A percentile compares a stretch with the other conserved stretches of the same genome.
These are phyloP conservation scores for Torymus auratus DNA, from an alignment of 2,888 invertebrate genomes.

Conservation along the genomic window DNA sequence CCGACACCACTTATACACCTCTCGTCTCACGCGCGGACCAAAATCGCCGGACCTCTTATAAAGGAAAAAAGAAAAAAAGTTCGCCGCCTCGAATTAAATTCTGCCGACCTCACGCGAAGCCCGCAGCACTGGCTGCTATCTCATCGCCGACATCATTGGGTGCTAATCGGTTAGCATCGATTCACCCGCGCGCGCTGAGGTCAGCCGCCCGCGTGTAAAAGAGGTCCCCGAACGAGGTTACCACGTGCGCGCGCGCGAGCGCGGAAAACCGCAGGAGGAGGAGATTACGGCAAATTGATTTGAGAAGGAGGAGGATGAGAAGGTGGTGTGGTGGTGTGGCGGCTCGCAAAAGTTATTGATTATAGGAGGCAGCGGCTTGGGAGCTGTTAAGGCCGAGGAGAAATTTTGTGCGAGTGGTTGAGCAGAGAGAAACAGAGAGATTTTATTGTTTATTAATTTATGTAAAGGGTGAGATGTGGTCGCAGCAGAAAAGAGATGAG, in stretches of 20 bases:
- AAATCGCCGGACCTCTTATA: too few relatives aligned
- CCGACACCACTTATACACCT: too few relatives aligned
- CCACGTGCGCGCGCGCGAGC: constrained; percentile 22
- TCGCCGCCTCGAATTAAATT: neutral
- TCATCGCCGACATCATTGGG: constrained; percentile 27
- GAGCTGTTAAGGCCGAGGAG: constrained; percentile 9
- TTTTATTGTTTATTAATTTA: neutral
- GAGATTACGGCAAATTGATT: constrained; percentile 52
- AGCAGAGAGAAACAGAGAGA: neutral
- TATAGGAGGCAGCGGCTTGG: neutral
- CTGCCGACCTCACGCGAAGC: neutral
- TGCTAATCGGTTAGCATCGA: constrained; percentile 53
- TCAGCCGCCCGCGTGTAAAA: constrained; percentile 26
- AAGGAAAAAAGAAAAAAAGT: neutral
- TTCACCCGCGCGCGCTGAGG: constrained; percentile 26
- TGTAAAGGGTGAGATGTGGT: neutral
- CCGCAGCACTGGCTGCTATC: neutral
- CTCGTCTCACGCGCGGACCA: too few relatives aligned
- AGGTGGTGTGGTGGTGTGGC: neutral
- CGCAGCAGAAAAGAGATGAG: neutral
- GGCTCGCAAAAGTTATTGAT: constrained; percentile 27
- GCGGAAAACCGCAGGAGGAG: constrained; percentile 54
- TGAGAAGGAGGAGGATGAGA: constrained; percentile 24
- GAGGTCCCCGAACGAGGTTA: constrained; percentile 48
- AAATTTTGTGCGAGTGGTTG: constrained; percentile 19